Conservation (phyloP, 2,113 vertebrate genomes). For the Dermatemys mawii region DNA sequence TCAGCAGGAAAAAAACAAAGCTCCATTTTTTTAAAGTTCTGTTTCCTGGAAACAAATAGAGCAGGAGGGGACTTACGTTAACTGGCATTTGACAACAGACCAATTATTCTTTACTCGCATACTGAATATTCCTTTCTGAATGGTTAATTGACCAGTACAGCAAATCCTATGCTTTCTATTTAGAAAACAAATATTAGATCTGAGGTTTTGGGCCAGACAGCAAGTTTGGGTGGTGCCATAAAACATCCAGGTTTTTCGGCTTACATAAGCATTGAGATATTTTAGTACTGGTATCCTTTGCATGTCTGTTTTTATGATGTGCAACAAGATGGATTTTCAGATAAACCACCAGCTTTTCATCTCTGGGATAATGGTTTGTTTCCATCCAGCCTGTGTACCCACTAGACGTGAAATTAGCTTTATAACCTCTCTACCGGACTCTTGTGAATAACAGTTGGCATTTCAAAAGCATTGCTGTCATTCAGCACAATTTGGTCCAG, state of each 20-base stretch:
- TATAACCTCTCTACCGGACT: not conserved
- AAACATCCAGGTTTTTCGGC: fast-evolving
- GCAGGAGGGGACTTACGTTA: not conserved
- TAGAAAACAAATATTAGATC: not conserved
- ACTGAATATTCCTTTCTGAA: not conserved
- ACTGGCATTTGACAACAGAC: not conserved
- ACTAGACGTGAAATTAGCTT: not conserved
- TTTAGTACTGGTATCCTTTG: not conserved
- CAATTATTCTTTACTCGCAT: not conserved
- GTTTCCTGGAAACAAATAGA: not conserved
- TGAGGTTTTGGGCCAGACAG: not conserved
- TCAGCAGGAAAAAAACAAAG: not conserved
- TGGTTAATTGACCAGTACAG: not conserved
- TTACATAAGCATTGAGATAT: fast-evolving
- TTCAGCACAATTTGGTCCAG: not conserved
- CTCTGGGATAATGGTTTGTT: not conserved
- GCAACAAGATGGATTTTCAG: not conserved
- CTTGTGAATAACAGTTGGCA: not conserved
- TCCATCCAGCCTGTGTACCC: not conserved
- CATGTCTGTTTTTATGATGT: not conserved
- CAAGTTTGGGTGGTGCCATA: not conserved
- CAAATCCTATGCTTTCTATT: not conserved
- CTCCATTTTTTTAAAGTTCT: not conserved
- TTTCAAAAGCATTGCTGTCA: not conserved
- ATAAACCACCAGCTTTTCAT: not conserved